Base-by-base conservation (phyloP, 2,888 invertebrate genomes). In the Torymus tubicola region DNA sequence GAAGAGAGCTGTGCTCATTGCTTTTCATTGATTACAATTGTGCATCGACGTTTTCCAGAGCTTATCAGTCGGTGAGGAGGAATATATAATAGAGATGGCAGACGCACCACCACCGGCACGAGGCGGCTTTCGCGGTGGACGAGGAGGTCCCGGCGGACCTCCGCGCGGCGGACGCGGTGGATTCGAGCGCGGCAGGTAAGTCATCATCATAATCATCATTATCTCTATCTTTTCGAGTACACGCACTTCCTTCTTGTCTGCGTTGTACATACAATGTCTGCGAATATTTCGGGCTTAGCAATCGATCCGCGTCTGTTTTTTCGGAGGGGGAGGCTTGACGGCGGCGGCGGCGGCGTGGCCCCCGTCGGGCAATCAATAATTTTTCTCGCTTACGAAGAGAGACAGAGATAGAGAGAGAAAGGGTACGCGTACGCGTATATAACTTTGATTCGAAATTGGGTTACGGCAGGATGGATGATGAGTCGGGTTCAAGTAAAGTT, bases 91-190 rank as follows among this genome's bases (percentile, higher is more conserved):
- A 42, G 42, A 42, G 31, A 87, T 87, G 87, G 86, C 86, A 64
- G 86, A 86, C 75, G 85, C 85, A 79, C 83, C 86, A 69, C 75
- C 70, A 65, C 61, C 81, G 52, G 70, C 75, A 63, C 78, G 86
- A 68, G 85, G 86, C 65, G 85, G 85, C 21, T 83, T 84, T 61
- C 81, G 84, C 10, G 76, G 88, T 60, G 88, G 88, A 42, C 81
- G 85, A 18, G 78, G 88, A 42, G 84, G 87, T 55, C 88, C 86
- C 31, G 87, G 89, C 14, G 89, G 89, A 18, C 87, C 89, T 31
- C 87, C 88, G 86, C 84, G 89, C 67, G 89, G 89, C 68, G 89
- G 89, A 83, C 89, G 89, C 57, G 89, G 89, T 4, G 88, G 89
- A 64, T 88, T 88, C 31, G 89, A 89, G 64, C 87, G 89, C 75